Evolutionary conservation across 2,888 invertebrate genomes (phyloP).

Genomic region (Rhodophaea formosa): DNA sequence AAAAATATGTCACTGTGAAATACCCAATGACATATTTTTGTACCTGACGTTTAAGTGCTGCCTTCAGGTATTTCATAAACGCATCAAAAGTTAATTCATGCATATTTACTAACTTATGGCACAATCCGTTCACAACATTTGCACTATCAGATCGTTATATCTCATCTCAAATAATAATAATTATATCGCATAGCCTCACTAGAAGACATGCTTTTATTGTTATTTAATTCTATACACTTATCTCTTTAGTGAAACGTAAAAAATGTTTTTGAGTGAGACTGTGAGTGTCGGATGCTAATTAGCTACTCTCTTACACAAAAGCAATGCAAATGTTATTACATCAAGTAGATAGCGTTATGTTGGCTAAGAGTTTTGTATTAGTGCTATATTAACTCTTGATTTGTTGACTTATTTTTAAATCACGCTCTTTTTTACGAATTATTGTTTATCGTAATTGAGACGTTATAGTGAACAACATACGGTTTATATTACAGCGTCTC

Average conservation of each 20-base stretch:
- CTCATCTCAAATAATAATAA: too few relatives aligned
- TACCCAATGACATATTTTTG: too few relatives aligned
- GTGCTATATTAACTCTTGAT: neutral
- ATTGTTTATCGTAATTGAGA: neutral
- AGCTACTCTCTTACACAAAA: neutral
- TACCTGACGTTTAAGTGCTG: too few relatives aligned
- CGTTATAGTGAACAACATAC: neutral
- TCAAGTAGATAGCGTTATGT: neutral
- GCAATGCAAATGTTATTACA: neutral
- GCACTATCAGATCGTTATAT: too few relatives aligned
- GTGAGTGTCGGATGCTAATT: neutral
- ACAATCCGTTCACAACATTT: too few relatives aligned
- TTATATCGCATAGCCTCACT: neutral
- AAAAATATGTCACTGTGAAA: too few relatives aligned
- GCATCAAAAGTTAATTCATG: too few relatives aligned
- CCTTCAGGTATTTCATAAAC: too few relatives aligned
- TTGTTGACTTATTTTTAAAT: neutral
- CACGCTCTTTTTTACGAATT: neutral
- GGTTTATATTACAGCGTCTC: slow-evolving; percentile 83
- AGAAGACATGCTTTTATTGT: neutral
- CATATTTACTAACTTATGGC: too few relatives aligned
- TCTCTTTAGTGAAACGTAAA: neutral
- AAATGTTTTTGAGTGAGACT: too few relatives aligned
- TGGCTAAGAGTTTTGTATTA: neutral
- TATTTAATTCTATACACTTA: neutral